phyloP scores from a whole-genome alignment of 92 coral and sea anemone genomes.

The Epizoanthus rinbou region DNA sequence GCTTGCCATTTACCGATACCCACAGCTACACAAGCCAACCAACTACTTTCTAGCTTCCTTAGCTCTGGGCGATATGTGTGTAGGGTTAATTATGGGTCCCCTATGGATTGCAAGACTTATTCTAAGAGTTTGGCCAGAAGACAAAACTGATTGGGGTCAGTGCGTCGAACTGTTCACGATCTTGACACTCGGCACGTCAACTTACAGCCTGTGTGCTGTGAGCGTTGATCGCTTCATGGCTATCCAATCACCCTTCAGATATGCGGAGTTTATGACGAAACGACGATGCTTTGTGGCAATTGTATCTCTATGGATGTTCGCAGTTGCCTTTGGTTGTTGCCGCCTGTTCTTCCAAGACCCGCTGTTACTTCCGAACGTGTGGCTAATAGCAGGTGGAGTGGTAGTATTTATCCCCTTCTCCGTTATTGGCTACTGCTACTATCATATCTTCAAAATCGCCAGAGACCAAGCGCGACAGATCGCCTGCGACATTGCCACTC shows the following conservation, averaged over 20 bases:
- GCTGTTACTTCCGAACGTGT: conserved; percentile 18
- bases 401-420: conserved; percentile 32
- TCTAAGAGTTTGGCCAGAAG: conserved; percentile 36
- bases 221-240: conserved; percentile 44
- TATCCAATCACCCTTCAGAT: conserved; percentile 17
- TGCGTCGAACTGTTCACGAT: conserved; percentile 39
- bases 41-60: conserved; percentile 35
- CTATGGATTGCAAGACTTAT: conserved; percentile 39
- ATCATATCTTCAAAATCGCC: conserved; percentile 39
- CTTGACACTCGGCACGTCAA: conserved; percentile 29
- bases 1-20: conserved; percentile 31
- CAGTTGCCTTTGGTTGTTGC: conserved; percentile 29
- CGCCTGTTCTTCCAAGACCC: conserved; percentile 42
- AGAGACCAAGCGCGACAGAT: conserved; percentile 37
- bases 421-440: conserved; percentile 35
- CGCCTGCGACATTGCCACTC: conserved; percentile 19
- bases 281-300: conserved; percentile 15
- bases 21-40: conserved; percentile 38
- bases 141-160: conserved; percentile 26
- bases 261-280: conserved; percentile 33
- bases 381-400: conserved; percentile 31
- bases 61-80: conserved; percentile 28
- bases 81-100: conserved; percentile 39
- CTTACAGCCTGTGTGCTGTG: conserved; percentile 36
- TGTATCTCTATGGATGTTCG: conserved; percentile 7